Percentiles rank a stretch among this genome's conserved stretches.
Conservation (phyloP, 2,113 vertebrate genomes). For the Todiramphus saurophagus region DNA sequence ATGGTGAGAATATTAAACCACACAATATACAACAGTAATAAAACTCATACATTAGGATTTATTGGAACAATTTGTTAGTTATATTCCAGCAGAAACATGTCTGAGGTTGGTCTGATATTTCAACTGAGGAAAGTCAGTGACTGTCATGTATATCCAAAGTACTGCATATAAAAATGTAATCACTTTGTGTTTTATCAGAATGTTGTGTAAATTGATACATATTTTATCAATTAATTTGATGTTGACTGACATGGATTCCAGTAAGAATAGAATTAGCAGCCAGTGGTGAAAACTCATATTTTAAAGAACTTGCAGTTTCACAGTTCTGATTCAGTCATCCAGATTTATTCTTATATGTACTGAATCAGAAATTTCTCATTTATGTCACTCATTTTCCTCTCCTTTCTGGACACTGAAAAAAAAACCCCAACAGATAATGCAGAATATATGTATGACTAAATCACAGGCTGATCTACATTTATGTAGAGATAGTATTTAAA, state of each 20-base stretch:
- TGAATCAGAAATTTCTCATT: not conserved
- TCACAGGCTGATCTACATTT: not conserved
- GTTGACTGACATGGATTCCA: not conserved
- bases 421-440: rapidly evolving
- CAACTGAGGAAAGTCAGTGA: not conserved
- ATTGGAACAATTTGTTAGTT: not conserved
- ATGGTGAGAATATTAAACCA: not conserved
- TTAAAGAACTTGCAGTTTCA: not conserved
- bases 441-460: not conserved
- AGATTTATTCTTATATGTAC: not conserved
- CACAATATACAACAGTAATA: rapidly evolving
- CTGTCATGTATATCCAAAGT: not conserved
- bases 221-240: not conserved
- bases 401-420: not conserved
- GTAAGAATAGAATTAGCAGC: not conserved
- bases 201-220: not conserved
- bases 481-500: not conserved
- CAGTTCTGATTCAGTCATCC: not conserved
- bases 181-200: not conserved
- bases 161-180: not conserved
- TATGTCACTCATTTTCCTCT: not conserved
- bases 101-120: not conserved
- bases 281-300: not conserved
- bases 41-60: not conserved
- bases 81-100: rapidly evolving